These are phyloP conservation scores for Andrena trimmerana DNA, from an alignment of 2,888 invertebrate species.

Conservation along the genomic window DNA sequence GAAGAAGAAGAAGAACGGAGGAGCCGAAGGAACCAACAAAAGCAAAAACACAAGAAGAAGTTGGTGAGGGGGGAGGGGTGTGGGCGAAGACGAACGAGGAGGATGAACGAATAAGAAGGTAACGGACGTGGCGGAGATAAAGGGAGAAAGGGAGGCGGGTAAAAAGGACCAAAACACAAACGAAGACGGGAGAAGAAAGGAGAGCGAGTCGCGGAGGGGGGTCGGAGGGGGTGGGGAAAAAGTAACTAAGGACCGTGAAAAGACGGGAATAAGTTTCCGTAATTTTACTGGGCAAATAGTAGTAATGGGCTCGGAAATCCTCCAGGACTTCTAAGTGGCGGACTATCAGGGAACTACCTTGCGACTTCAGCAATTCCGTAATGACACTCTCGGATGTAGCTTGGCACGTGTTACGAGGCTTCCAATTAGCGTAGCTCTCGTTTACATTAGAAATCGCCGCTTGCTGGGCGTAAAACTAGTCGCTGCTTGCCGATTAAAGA, in stretches of 20 bases:
- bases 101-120: not conserved
- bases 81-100: not conserved
- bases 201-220: not conserved
- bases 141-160: not conserved
- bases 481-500: constrained; percentile 59
- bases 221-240: not conserved
- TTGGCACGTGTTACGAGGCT: constrained; percentile 67
- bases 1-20: not conserved
- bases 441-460: constrained; percentile 71
- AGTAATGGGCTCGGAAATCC: constrained; percentile 59
- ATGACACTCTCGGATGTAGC: constrained; percentile 65
- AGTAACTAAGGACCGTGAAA: constrained; percentile 24
- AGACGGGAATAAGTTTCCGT: constrained; percentile 53
- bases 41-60: not conserved
- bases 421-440: constrained; percentile 70
- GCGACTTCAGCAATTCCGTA: constrained; percentile 70
- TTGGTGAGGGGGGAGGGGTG: too few relatives aligned
- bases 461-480: constrained; percentile 71
- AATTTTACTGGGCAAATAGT: constrained; percentile 64
- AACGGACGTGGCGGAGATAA: not conserved
- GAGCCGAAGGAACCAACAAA: constrained; percentile 4
- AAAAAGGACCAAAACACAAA: not conserved
- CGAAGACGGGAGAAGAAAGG: not conserved
- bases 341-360: constrained; percentile 51
- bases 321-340: constrained; percentile 54